Evolutionary conservation across 2,888 invertebrate genomes (phyloP).

Genomic region (Bimastos eiseni): DNA sequence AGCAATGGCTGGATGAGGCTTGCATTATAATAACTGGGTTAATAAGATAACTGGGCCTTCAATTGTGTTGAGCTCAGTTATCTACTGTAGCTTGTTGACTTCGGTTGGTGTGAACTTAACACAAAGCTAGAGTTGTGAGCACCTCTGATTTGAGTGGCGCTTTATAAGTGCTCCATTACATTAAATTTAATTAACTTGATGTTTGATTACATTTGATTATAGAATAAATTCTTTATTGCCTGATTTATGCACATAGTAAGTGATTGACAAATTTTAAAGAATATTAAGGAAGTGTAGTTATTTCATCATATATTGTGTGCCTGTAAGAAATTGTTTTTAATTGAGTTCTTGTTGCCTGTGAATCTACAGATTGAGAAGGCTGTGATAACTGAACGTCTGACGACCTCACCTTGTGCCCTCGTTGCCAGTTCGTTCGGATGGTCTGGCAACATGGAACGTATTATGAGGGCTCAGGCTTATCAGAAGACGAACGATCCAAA

Average conservation of each 20-base stretch:
- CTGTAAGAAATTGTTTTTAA: not conserved
- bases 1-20: no score
- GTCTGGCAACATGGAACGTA: conserved; percentile 98
- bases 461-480: conserved; percentile 86
- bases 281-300: not conserved
- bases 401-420: conserved; percentile 90
- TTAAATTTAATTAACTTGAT: not conserved
- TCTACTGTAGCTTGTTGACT: not conserved
- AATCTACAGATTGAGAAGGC: conserved; percentile 78
- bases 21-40: not conserved
- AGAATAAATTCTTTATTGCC: not conserved
- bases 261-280: not conserved
- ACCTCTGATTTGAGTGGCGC: no score
- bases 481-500: conserved; percentile 79
- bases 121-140: no score
- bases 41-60: no score
- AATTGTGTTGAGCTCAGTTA: not conserved
- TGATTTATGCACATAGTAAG: no score
- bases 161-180: no score
- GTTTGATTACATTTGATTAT: not conserved
- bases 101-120: no score
- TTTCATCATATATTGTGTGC: not conserved
- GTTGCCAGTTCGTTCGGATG: conserved; percentile 96
- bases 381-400: conserved; percentile 81
- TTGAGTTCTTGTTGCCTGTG: conserved; percentile 25